Evolutionary conservation across 2,797 vertebrate genomes (phyloP).

Genomic region (Poeciliopsis gracilis): DNA sequence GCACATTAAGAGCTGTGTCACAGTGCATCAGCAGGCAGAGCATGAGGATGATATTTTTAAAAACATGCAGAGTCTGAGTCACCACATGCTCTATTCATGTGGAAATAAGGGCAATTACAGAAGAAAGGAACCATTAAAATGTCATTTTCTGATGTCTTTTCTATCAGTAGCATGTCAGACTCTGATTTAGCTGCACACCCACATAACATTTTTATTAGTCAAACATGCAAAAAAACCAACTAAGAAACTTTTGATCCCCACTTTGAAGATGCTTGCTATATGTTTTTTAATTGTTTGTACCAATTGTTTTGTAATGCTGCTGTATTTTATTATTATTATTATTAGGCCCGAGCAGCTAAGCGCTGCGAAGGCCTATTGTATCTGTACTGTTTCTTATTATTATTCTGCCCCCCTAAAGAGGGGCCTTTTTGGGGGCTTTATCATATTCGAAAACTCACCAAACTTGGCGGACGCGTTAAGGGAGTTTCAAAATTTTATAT

Average conservation of each 20-base stretch:
- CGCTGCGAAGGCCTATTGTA: too few relatives aligned
- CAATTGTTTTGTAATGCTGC: background rate
- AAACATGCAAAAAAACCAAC: background rate
- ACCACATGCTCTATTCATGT: slow-evolving; percentile 37
- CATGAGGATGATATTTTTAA: slow-evolving; percentile 1
- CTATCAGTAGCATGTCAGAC: slow-evolving; percentile 30
- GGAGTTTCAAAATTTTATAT: too few relatives aligned
- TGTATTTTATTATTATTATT: too few relatives aligned
- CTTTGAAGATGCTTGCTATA: background rate
- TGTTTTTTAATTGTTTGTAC: background rate
- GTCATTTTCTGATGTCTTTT: slow-evolving; percentile 30
- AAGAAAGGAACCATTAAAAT: slow-evolving; percentile 37
- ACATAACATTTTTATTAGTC: slow-evolving; percentile 29
- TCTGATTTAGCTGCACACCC: slow-evolving; percentile 14
- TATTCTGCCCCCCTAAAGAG: too few relatives aligned
- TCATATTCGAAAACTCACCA: too few relatives aligned
- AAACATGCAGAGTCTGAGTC: slow-evolving; percentile 34
- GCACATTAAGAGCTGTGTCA: slow-evolving; percentile 1
- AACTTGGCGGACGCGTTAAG: too few relatives aligned
- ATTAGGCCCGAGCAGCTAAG: too few relatives aligned
- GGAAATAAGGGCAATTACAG: slow-evolving; percentile 40
- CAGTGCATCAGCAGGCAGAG: slow-evolving; percentile 13
- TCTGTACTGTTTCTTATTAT: too few relatives aligned
- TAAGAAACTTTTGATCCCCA: slow-evolving; percentile 1
- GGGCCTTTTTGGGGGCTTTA: too few relatives aligned